Percentiles rank a stretch among this genome's conserved stretches.
These are phyloP conservation scores for Pseudochirops corinnae DNA, from an alignment of 2,797 vertebrate genomes.

Conservation along the genomic window DNA sequence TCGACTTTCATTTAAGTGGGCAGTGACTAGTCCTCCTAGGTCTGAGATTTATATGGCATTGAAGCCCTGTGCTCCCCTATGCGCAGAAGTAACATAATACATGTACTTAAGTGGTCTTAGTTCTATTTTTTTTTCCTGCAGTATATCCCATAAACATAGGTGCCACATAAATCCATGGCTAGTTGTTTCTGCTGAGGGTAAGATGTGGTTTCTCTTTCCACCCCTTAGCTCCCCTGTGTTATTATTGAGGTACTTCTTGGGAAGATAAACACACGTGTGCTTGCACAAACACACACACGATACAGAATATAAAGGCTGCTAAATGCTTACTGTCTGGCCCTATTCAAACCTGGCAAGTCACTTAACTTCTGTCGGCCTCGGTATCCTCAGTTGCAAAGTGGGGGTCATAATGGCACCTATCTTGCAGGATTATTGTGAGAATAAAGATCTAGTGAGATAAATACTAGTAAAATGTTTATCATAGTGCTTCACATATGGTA, in stretches of 20 bases:
- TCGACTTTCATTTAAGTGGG: background rate
- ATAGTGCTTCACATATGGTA: too few relatives aligned
- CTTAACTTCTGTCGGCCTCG: too few relatives aligned
- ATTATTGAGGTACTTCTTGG: background rate
- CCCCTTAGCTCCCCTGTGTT: background rate
- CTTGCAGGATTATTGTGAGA: too few relatives aligned
- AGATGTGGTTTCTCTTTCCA: background rate
- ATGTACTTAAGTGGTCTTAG: background rate
- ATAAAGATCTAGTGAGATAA: too few relatives aligned
- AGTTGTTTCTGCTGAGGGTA: background rate
- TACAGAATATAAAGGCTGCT: too few relatives aligned
- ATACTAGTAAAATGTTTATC: too few relatives aligned
- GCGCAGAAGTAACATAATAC: background rate
- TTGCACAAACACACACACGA: too few relatives aligned
- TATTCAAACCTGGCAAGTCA: too few relatives aligned
- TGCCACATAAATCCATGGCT: background rate
- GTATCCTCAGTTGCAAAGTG: too few relatives aligned
- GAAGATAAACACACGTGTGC: background rate
- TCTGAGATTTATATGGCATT: background rate
- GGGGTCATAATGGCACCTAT: too few relatives aligned
- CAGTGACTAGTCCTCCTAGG: background rate
- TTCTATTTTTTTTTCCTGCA: background rate
- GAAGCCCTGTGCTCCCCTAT: background rate
- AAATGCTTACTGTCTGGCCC: too few relatives aligned
- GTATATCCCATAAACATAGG: background rate